phyloP scores from a whole-genome alignment of 2,888 invertebrate genomes.

The Zeuzera pyrina region DNA sequence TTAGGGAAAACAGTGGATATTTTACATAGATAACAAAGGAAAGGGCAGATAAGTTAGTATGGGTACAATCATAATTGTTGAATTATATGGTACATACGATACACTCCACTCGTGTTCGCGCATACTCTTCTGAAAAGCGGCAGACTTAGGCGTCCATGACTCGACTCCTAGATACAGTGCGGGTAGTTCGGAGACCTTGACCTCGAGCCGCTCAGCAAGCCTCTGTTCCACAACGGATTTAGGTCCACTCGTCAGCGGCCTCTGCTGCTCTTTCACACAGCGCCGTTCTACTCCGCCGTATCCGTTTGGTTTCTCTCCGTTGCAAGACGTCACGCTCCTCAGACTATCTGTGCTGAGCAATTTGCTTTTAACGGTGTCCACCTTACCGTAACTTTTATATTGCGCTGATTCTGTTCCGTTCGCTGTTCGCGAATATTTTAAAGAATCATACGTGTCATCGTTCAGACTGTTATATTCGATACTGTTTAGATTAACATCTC shows the following conservation, averaged over 20 bases:
- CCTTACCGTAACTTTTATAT: conserved; percentile 64
- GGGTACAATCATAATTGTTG: conserved; percentile 3
- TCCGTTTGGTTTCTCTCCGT: conserved; percentile 59
- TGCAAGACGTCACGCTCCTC: conserved; percentile 65
- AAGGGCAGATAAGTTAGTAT: conserved; percentile 40
- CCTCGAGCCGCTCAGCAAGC: conserved; percentile 65
- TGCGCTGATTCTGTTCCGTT: conserved; percentile 68
- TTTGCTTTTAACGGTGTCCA: conserved; percentile 66
- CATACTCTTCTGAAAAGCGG: conserved; percentile 70
- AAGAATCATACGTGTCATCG: conserved; percentile 63
- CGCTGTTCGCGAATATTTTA: conserved; percentile 67
- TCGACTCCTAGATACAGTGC: conserved; percentile 80
- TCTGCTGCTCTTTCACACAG: conserved; percentile 44
- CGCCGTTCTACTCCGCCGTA: conserved; percentile 48
- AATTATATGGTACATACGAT: conserved; percentile 57
- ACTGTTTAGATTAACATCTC: conserved; percentile 59
- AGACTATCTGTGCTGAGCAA: conserved; percentile 64
- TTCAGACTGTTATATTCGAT: conserved; percentile 60
- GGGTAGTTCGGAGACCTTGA: conserved; percentile 74
- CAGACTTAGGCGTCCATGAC: conserved; percentile 84
- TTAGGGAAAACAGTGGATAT: no score
- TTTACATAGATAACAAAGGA: no score
- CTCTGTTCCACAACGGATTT: conserved; percentile 59
- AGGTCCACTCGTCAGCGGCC: conserved; percentile 56
- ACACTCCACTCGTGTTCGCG: conserved; percentile 73